Base-by-base conservation (phyloP, 23 tunicate species). In the Clavelina lepadiformis region DNA sequence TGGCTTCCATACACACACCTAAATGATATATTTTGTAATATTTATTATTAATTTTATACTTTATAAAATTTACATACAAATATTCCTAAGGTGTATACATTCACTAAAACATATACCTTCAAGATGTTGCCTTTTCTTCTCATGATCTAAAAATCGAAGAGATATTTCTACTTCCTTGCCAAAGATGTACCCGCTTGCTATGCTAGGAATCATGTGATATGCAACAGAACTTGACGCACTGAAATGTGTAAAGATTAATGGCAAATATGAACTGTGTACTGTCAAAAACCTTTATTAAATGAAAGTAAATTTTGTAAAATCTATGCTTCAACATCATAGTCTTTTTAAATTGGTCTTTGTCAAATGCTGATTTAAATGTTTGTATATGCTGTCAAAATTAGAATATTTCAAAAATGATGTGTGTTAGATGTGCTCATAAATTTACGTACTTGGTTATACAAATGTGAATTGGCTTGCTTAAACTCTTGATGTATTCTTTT, bases 381-480 rank as follows among this genome's bases (percentile, higher is more conserved):
- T n/a, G n/a, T n/a, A n/a, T n/a, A n/a, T n/a, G n/a, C n/a, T n/a
- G n/a, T n/a, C n/a, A n/a, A n/a, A n/a, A n/a, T n/a, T n/a, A n/a
- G n/a, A n/a, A n/a, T n/a, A n/a, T n/a, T n/a, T n/a, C n/a, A n/a
- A n/a, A n/a, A n/a, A n/a, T n/a, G n/a, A n/a, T n/a, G n/a, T n/a
- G n/a, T n/a, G 18, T 44, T 44, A 44, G 18, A n/a, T n/a, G n/a
- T n/a, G n/a, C n/a, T n/a, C n/a, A n/a, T n/a, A 2, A 3, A 51
- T 8, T 35, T 8, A 36, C 66, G 57, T 87, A 74, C 96, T 87
- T 79, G 29, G 63, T 78, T 33, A 87, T 79, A 52, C 96, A 87
- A 60, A 87, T 52, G 33, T 87, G 82, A 0, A 66, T 67, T 35
- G 96, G 96, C 61, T 87, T 87, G 76, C 86, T 87, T 3, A 68